Evolutionary conservation across 1,140 invertebrate species (phyloP).

Genomic region (Caenorhabditis brenneri): DNA sequence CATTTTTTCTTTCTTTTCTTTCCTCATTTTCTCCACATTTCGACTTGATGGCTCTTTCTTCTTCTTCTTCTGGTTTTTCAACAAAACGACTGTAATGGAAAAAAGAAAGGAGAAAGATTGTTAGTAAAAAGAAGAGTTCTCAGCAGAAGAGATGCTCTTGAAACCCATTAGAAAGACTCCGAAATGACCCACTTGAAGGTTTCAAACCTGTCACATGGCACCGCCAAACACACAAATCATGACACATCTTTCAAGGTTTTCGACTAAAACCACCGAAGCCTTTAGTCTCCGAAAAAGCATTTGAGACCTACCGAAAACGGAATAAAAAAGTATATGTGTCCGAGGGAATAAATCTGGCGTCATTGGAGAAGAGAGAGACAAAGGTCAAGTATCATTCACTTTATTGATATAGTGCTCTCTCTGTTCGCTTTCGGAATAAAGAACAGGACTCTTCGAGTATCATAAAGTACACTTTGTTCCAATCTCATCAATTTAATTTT

Average conservation of each 20-base stretch:
- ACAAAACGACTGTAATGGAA: background rate
- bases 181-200: slow-evolving; percentile 21
- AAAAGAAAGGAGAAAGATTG: background rate
- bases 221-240: slow-evolving; percentile 18
- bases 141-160: background rate
- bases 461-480: too few relatives aligned
- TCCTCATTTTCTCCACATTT: background rate
- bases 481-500: too few relatives aligned
- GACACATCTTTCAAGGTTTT: background rate
- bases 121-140: background rate
- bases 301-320: background rate
- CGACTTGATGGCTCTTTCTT: background rate
- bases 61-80: background rate
- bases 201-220: slow-evolving; percentile 40
- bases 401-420: too few relatives aligned
- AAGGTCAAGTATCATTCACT: too few relatives aligned
- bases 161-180: slow-evolving; percentile 1
- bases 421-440: too few relatives aligned
- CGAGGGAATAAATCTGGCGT: background rate
- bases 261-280: background rate
- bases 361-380: too few relatives aligned
- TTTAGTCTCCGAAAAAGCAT: background rate
- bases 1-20: background rate
- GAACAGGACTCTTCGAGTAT: too few relatives aligned
- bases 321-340: background rate